Percentiles rank a stretch among this genome's conserved stretches.
These are phyloP conservation scores for Drymodes brunneopygia DNA, from an alignment of 2,113 vertebrate species.

Conservation along the genomic window DNA sequence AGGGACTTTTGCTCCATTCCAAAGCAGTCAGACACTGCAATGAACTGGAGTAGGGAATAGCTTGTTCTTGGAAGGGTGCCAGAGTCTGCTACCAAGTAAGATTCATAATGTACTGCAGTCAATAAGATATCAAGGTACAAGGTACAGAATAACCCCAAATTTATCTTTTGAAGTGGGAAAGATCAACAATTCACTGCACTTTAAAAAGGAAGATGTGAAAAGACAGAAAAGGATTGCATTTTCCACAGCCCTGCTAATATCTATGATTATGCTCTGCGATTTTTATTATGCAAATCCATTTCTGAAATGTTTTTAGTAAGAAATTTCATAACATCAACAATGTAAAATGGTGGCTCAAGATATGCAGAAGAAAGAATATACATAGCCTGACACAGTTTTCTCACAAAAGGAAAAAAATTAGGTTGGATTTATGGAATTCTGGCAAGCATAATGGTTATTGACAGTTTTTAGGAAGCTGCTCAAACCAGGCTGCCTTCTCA, in stretches of 20 bases:
- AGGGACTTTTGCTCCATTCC: constrained; percentile 3
- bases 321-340: neutral
- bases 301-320: neutral
- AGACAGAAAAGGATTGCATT: neutral
- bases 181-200: neutral
- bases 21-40: neutral
- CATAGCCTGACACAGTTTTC: neutral
- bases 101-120: neutral
- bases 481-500: neutral
- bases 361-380: neutral
- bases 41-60: neutral
- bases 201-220: neutral
- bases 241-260: neutral
- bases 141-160: neutral
- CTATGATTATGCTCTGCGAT: neutral
- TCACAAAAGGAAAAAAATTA: neutral
- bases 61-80: neutral
- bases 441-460: neutral
- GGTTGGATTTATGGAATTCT: neutral
- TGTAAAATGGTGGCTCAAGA: neutral
- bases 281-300: neutral
- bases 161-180: neutral
- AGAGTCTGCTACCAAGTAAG: neutral
- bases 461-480: neutral
- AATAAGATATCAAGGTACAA: neutral